These are phyloP conservation scores for Zaprionus taronus DNA, from an alignment of 1,140 invertebrate genomes.

Conservation along the genomic window DNA sequence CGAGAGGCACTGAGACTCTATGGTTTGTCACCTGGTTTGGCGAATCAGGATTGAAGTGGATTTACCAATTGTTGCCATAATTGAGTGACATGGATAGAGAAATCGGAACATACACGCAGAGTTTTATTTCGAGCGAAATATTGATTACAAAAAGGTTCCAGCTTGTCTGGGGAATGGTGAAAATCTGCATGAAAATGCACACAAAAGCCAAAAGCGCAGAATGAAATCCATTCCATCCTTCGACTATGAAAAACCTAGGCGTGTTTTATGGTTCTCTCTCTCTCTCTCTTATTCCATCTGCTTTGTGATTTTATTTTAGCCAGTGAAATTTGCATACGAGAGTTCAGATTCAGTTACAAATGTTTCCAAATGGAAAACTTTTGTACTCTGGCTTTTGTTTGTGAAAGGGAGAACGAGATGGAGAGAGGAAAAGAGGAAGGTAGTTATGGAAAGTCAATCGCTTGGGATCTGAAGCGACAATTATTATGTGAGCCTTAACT, in stretches of 20 bases:
- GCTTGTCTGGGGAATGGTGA: conserved; percentile 11
- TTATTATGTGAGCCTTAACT: conserved; percentile 52
- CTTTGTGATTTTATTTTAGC: conserved; percentile 45
- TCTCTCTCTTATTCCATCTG: conserved; percentile 33
- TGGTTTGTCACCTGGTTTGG: conserved; percentile 49
- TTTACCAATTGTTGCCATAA: conserved; percentile 81
- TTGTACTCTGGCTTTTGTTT: conserved; percentile 48
- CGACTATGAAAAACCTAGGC: conserved; percentile 21
- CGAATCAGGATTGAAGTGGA: conserved; percentile 70
- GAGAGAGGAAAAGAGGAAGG: neutral
- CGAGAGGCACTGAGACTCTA: neutral
- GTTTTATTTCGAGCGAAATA: conserved; percentile 39
- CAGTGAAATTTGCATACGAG: conserved; percentile 57
- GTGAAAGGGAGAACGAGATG: conserved; percentile 18
- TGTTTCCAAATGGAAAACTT: conserved; percentile 59
- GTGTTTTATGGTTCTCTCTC: conserved; percentile 24
- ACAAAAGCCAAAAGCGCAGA: conserved; percentile 67
- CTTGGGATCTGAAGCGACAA: conserved; percentile 56
- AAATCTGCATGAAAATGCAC: conserved; percentile 81
- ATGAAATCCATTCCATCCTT: conserved; percentile 36
- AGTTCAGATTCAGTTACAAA: conserved; percentile 67
- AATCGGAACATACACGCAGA: conserved; percentile 6
- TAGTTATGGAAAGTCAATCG: conserved; percentile 23
- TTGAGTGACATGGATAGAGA: conserved; percentile 78
- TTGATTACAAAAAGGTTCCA: conserved; percentile 79